A percentile compares a stretch with the other conserved stretches of the same genome.
Evolutionary conservation across 2,888 invertebrate species (phyloP).

Genomic region (Thymelicus lineola): DNA sequence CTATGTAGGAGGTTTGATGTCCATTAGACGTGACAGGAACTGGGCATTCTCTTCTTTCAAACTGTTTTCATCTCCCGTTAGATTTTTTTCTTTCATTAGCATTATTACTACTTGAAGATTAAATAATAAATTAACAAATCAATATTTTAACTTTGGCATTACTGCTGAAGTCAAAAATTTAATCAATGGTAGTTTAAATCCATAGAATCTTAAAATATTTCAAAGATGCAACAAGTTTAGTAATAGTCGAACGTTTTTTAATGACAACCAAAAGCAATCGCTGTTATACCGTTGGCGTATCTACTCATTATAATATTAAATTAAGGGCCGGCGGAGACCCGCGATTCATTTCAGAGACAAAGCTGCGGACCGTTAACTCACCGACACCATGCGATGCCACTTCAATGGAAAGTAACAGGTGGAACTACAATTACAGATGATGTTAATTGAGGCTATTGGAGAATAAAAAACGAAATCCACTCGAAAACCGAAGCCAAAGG

Average conservation of each 20-base stretch:
- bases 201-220: too few relatives aligned
- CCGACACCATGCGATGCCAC: constrained; percentile 48
- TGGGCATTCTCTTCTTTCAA: neutral
- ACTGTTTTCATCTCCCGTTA: neutral
- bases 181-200: too few relatives aligned
- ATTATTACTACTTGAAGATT: too few relatives aligned
- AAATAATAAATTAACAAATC: too few relatives aligned
- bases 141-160: too few relatives aligned
- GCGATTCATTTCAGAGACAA: constrained; percentile 68
- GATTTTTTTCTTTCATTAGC: too few relatives aligned
- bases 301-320: constrained; percentile 45
- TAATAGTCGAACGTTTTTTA: constrained; percentile 11
- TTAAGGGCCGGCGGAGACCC: constrained; percentile 53
- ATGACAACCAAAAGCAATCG: constrained; percentile 30
- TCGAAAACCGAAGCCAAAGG: constrained; percentile 35
- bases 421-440: constrained; percentile 68
- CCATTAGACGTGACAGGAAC: neutral
- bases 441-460: constrained; percentile 67
- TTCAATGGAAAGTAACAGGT: constrained; percentile 73
- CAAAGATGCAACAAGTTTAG: neutral
- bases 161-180: too few relatives aligned
- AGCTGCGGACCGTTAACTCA: constrained; percentile 67
- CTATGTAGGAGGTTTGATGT: constrained; percentile 15
- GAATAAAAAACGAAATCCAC: constrained; percentile 52
- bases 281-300: constrained; percentile 30